Percentiles rank a stretch among this genome's conserved stretches.
Evolutionary conservation across 2,797 vertebrate genomes (phyloP).

Genomic region (Alcedo quadribrachys): DNA sequence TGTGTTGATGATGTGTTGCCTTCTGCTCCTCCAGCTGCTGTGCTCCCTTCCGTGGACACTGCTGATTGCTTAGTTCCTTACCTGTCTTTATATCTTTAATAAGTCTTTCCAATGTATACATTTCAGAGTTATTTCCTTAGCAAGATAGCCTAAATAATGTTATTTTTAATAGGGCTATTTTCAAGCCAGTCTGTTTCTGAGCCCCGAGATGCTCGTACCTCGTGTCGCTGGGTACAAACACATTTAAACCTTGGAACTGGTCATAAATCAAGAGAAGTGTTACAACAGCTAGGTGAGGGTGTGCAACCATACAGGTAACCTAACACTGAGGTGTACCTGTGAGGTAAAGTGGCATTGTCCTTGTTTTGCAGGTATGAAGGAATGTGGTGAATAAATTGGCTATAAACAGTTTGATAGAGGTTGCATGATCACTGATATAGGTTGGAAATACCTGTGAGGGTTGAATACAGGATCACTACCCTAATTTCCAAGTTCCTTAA

Average conservation of each 20-base stretch:
- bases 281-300: not conserved
- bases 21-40: not conserved
- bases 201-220: not conserved
- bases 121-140: not conserved
- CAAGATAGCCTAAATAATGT: not conserved
- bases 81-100: not conserved
- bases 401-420: not conserved
- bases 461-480: not conserved
- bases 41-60: not conserved
- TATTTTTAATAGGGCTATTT: not conserved
- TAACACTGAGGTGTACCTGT: not conserved
- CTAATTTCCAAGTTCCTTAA: not conserved
- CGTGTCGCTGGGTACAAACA: not conserved
- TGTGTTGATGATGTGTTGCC: not conserved
- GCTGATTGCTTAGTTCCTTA: not conserved
- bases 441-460: not conserved
- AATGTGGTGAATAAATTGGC: not conserved
- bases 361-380: not conserved
- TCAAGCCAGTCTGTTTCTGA: rapidly evolving
- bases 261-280: not conserved
- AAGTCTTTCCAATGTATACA: not conserved
- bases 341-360: not conserved
- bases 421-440: not conserved
- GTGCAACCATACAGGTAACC: rapidly evolving
- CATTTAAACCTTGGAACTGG: not conserved